These are phyloP conservation scores for Rallus limicola DNA, from an alignment of 2,113 vertebrate species.

Conservation along the genomic window DNA sequence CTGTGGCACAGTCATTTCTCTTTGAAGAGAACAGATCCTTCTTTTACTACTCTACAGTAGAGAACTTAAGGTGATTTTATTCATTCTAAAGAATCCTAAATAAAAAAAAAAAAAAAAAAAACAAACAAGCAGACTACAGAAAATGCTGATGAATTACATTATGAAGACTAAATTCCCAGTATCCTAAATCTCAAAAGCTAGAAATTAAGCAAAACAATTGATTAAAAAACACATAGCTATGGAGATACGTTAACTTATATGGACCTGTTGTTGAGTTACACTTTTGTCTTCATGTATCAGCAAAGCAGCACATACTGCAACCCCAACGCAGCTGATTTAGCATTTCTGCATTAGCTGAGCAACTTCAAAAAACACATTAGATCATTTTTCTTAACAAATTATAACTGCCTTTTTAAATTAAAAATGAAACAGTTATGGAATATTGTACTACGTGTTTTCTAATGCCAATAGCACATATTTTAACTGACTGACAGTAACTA, in stretches of 20 bases:
- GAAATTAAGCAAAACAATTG: neutral
- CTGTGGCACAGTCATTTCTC: neutral
- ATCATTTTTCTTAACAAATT: neutral
- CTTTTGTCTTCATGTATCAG: neutral
- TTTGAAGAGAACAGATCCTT: neutral
- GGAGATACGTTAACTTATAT: neutral
- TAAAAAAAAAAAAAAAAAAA: neutral
- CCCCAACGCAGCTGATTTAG: neutral
- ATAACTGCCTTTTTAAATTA: neutral
- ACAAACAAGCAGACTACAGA: neutral
- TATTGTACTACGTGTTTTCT: neutral
- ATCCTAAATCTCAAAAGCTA: neutral
- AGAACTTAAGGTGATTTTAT: neutral
- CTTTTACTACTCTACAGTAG: neutral
- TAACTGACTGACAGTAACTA: neutral
- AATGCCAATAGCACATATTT: neutral
- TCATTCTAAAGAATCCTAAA: neutral
- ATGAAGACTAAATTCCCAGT: neutral
- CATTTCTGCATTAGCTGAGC: neutral
- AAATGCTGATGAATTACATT: neutral
- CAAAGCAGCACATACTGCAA: neutral
- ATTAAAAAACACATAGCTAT: neutral
- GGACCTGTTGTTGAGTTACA: neutral
- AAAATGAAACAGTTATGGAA: neutral
- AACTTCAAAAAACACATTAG: neutral